Base-by-base conservation (phyloP, 2,888 invertebrate species). In the Temnothorax unifasciatus region DNA sequence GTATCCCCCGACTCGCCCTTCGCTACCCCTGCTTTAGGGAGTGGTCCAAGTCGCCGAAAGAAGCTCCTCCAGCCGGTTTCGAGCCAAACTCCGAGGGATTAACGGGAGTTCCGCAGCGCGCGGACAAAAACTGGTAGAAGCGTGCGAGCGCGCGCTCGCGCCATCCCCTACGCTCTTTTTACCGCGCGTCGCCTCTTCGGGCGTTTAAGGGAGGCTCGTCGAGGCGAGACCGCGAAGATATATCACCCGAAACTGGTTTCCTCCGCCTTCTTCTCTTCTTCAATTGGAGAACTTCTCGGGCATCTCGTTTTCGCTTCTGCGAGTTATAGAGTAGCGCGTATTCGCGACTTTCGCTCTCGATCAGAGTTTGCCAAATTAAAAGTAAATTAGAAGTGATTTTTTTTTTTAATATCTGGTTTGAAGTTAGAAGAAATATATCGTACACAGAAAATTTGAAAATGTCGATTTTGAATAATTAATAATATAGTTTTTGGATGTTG, bases 31-130 rank as follows among this genome's bases (percentile, higher is more conserved):
- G 13, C n/a, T n/a, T 41, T 8, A 15, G 66, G 66, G 68, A 54
- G 82, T 68, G 79, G 68, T 74, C 83, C 82, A 86, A 92, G 90
- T 93, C 92, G 90, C 84, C 81, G 83, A 84, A 85, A 77, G 84
- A 73, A 83, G 84, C 81, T 84, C 75, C 74, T 71, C 90, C 77
- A 87, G 84, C 74, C 86, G 88, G 90, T 92, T 92, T 91, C 88
- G 90, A 86, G 88, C 90, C 90, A 92, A 93, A 92, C 92, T 93
- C 90, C 88, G 86, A 84, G 85, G 92, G 92, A 93, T 94, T 93
- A 94, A 92, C 93, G 64, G 64, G 64, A 66, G 64, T 66, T 93
- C 91, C 90, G 89, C 89, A 86, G 83, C 88, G 76, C 85, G 76
- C 85, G 89, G 90, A 92, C 92, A 93, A 93, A 93, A 93, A 93